Base-by-base conservation (phyloP, 2,797 vertebrate species). In the Artibeus lituratus region DNA sequence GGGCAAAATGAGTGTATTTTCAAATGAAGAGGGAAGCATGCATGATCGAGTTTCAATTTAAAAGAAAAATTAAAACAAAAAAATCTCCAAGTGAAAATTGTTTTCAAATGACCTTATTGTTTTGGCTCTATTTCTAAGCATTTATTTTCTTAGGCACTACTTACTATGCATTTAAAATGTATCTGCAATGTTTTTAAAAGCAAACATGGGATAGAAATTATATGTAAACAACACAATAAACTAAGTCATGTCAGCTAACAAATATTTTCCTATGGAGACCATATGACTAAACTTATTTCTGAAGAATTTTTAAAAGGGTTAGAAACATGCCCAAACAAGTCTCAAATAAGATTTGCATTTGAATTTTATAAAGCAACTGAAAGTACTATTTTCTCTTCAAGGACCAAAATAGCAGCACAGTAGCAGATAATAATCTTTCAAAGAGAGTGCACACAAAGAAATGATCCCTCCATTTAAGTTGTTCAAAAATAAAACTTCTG, bases 41-140 rank as follows among this genome's bases (percentile, higher is more conserved):
- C 92, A 90, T 96, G 90, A 93, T 85, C 90, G 80, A 93, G 47
- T 70, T 88, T 97, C 81, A 95, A 97, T 78, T 87, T 96, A 93
- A 74, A 95, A 39, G 26, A 26, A 91, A 80, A 95, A 96, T 87
- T 97, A 77, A 96, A 92, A 86, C 35, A 93, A 82, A 97, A 93
- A 62, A 32, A 26, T 22, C 22, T 69, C 3, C 35, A 95, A 96
- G 86, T 82, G 19, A n/a, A 98, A 96, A 94, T 26, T 49, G 3
- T 72, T 96, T 59, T 39, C 67, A 97, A 97, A 96, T 90, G 5
- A 95, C 70, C 80, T 82, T 94, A 97, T 49, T 85, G 26, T 94
- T 67, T 91, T 81, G 57, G 6, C 65, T 94, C 29, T 87, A 78
- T n/a, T 7, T 88, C 57, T 29, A 77, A 95, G 85, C 32, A 57